phyloP scores from a whole-genome alignment of 2,113 vertebrate species.

The Scatophagus argus region DNA sequence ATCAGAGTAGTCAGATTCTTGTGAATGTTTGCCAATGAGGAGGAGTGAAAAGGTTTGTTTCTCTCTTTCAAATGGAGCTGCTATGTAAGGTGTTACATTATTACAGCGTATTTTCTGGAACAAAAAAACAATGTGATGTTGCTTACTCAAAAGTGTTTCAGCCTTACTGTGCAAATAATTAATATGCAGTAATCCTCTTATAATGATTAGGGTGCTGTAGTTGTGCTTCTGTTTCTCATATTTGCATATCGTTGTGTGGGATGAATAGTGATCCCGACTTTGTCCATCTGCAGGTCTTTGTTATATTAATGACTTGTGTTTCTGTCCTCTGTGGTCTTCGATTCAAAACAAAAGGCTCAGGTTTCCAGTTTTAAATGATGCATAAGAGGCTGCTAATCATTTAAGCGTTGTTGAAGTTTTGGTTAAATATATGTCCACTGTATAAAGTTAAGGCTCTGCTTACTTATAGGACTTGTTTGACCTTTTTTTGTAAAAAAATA shows the following conservation, averaged over 20 bases:
- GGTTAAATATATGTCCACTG: background rate
- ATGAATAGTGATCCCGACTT: background rate
- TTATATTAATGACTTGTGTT: slow-evolving; percentile 54
- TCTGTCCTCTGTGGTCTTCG: slow-evolving; percentile 33
- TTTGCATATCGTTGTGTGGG: background rate
- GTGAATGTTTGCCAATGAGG: background rate
- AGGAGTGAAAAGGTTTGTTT: background rate
- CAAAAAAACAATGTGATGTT: background rate
- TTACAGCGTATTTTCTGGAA: background rate
- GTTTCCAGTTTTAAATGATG: slow-evolving; percentile 69
- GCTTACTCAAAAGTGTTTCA: background rate
- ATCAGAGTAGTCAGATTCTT: background rate
- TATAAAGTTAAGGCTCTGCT: background rate
- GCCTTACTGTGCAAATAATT: background rate
- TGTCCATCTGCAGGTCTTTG: slow-evolving; percentile 31
- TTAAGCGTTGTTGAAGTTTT: background rate
- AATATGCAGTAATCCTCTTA: background rate
- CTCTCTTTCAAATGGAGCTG: background rate
- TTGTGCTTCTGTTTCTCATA: background rate
- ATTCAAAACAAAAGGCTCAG: slow-evolving; percentile 44
- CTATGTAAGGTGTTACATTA: background rate
- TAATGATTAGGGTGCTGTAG: background rate
- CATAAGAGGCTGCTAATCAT: slow-evolving; percentile 33
- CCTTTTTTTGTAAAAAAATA: background rate
- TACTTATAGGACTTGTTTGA: background rate